Base-by-base conservation (phyloP, 2,113 vertebrate species). In the Lampris megalopsis region DNA sequence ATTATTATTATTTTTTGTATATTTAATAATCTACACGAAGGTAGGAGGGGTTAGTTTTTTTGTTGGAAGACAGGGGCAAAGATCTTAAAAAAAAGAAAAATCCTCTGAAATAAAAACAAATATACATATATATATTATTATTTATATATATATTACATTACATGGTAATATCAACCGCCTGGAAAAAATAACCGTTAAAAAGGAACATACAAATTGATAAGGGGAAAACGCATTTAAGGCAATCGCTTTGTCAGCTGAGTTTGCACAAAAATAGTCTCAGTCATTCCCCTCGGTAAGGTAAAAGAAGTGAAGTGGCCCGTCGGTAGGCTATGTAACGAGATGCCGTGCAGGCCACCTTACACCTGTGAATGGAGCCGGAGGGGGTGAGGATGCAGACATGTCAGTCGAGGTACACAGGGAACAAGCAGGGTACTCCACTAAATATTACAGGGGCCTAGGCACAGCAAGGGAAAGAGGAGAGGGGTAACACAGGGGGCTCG, bases 371-470 rank as follows among this genome's bases (percentile, higher is more conserved):
- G 62, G 67, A 49, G 73, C 59, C 61, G 38, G 40, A 45, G 54
- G 49, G 62, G 64, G 1, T 43, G 58, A 9, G 63, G 38, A 37
- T 78, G 70, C 64, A 72, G 81, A 85, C 75, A 77, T 70, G 58
- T 42, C 9, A 67, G 79, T 71, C 81, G 75, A 42, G 77, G 73
- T 78, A 69, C 60, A 67, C 2, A 53, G 8, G 70, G 69, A 75
- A 75, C 57, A 73, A 71, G 65, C 70, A 68, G 7, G 11, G 65
- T 56, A 50, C 38, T 37, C 70, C 80, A 37, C 86, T 93, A 84
- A 91, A 93, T 92, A 92, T 89, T 94, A 89, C 86, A 93, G 71
- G n/a, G 71, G 63, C 47, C 63, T 77, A 43, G 71, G 49, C 66
- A 49, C 13, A 42, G 60, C n/a, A 63, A 63, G 45, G 63, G 43